A percentile compares a stretch with the other conserved stretches of the same genome.
Evolutionary conservation across 2,113 vertebrate genomes (phyloP).

Genomic region (Planiliza haematocheilus): DNA sequence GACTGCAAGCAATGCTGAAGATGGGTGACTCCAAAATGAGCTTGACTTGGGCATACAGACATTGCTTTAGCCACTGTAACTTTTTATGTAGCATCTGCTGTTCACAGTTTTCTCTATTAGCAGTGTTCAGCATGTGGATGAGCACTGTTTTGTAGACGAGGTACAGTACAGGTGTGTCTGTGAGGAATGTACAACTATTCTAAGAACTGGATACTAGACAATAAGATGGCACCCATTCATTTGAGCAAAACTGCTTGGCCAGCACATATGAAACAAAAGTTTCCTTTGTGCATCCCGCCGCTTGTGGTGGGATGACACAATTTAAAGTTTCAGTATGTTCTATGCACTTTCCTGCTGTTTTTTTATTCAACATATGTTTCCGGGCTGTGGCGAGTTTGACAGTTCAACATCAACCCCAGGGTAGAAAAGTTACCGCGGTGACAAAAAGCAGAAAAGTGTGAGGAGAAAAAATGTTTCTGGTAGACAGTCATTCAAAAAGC

Average conservation of each 20-base stretch:
- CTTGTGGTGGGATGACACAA: too few relatives aligned
- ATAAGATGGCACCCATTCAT: background rate
- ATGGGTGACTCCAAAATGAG: too few relatives aligned
- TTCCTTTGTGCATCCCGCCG: too few relatives aligned
- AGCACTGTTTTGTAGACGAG: background rate
- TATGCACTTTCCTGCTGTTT: background rate
- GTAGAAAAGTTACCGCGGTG: background rate
- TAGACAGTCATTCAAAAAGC: constrained; percentile 15
- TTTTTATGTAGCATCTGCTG: background rate
- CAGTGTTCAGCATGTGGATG: background rate
- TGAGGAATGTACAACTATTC: background rate
- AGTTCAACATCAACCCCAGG: background rate
- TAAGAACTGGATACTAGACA: background rate
- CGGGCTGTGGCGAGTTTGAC: constrained; percentile 15
- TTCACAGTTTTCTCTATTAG: background rate
- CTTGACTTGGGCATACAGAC: too few relatives aligned
- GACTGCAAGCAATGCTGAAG: too few relatives aligned
- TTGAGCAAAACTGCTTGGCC: background rate
- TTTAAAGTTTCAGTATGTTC: background rate
- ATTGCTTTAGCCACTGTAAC: background rate
- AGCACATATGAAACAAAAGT: background rate
- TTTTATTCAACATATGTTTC: background rate
- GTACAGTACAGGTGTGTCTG: too few relatives aligned
- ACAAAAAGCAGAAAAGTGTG: constrained; percentile 12
- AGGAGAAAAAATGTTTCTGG: constrained; percentile 18